Conservation (phyloP, 1,140 invertebrate species). For the Pararge aegeria region DNA sequence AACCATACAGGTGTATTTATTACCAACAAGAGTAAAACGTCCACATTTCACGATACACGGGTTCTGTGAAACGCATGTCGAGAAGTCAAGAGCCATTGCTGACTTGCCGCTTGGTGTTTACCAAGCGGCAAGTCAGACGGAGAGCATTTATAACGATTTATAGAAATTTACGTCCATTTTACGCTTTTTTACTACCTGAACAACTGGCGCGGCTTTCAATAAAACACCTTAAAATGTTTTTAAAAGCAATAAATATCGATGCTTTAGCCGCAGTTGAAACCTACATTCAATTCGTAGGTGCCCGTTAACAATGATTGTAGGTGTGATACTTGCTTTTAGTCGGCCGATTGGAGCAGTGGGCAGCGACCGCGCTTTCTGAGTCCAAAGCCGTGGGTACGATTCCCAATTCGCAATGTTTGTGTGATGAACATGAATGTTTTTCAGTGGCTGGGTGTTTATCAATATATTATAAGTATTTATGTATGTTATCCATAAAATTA, state of each 20-base stretch:
- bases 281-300: background rate
- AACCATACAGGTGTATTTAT: background rate
- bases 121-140: too few species aligned
- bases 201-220: conserved; percentile 41
- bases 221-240: conserved; percentile 38
- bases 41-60: conserved; percentile 13
- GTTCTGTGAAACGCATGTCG: conserved; percentile 17
- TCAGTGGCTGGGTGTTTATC: too few species aligned
- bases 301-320: background rate
- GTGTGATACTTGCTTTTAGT: too few species aligned
- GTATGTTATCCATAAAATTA: too few species aligned
- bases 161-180: conserved; percentile 48
- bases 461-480: too few species aligned
- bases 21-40: background rate
- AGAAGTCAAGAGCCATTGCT: conserved; percentile 22
- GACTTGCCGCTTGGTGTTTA: conserved; percentile 12
- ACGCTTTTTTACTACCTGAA: conserved; percentile 41
- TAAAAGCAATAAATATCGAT: conserved; percentile 19
- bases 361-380: too few species aligned
- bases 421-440: too few species aligned
- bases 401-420: too few species aligned
- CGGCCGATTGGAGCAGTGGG: too few species aligned
- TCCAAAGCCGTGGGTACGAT: too few species aligned
- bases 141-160: conserved; percentile 34
- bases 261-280: background rate